phyloP scores from a whole-genome alignment of 2,797 vertebrate species.

The Falco cherrug region DNA sequence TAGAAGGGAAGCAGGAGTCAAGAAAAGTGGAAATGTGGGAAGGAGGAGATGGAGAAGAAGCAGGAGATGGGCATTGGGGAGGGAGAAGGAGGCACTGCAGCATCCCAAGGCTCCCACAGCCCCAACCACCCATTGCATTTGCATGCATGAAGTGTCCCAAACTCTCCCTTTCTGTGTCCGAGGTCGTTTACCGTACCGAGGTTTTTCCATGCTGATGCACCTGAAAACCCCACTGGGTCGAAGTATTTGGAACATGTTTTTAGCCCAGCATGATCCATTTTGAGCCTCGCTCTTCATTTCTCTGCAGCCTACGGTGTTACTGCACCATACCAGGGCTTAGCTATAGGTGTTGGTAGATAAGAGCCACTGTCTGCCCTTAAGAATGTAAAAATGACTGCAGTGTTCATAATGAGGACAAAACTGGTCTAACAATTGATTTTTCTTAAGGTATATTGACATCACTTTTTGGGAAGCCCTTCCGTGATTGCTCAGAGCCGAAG shows the following conservation, averaged over 20 bases:
- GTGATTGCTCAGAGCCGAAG: fast-evolving
- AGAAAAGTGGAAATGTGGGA: background rate
- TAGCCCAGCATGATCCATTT: background rate
- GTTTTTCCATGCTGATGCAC: background rate
- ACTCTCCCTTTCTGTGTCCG: background rate
- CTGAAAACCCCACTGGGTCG: fast-evolving
- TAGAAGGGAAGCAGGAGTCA: background rate
- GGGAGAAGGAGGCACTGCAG: fast-evolving
- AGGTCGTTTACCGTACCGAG: fast-evolving
- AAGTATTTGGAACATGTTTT: background rate
- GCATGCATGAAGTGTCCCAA: background rate
- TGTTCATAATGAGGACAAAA: background rate
- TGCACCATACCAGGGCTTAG: background rate
- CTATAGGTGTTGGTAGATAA: fast-evolving
- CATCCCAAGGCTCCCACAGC: fast-evolving
- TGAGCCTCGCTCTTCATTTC: background rate
- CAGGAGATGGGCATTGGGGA: fast-evolving
- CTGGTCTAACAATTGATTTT: background rate
- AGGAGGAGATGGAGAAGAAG: background rate
- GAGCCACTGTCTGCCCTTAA: background rate
- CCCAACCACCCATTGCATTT: background rate
- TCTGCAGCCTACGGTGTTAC: fast-evolving
- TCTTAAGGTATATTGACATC: background rate
- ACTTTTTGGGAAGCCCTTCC: background rate
- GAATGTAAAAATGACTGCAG: background rate